Evolutionary conservation across 2,113 vertebrate genomes (phyloP).

Genomic region (Ellobius talpinus): DNA sequence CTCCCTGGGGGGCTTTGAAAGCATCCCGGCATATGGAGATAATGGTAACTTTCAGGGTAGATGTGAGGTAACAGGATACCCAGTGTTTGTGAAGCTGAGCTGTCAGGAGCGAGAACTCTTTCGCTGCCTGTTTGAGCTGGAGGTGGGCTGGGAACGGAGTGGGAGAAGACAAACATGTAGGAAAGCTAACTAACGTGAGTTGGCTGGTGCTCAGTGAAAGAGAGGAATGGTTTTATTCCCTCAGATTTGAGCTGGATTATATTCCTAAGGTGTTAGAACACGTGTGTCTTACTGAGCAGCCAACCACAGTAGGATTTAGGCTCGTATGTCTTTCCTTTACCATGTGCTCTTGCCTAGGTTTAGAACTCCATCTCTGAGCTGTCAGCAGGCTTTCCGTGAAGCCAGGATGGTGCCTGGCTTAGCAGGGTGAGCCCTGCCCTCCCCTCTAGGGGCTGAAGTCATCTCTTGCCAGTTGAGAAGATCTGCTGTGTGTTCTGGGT

Average conservation of each 20-base stretch:
- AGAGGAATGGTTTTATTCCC: neutral
- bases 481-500: neutral
- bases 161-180: neutral
- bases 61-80: neutral
- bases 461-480: neutral
- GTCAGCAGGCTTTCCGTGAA: neutral
- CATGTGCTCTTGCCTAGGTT: neutral
- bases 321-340: neutral
- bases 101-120: neutral
- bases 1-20: conserved; percentile 33
- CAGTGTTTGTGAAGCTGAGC: neutral
- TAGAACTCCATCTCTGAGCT: neutral
- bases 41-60: conserved; percentile 61
- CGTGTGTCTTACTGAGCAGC: neutral
- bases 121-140: neutral
- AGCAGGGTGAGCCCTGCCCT: accelerated
- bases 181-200: accelerated
- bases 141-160: conserved; percentile 51
- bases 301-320: neutral
- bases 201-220: neutral
- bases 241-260: neutral
- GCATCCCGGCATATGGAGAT: conserved; percentile 49
- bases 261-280: neutral
- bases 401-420: accelerated
- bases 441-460: neutral